These are phyloP conservation scores for Rousettus leschenaultii DNA, from an alignment of 2,113 vertebrate species.

Conservation along the genomic window DNA sequence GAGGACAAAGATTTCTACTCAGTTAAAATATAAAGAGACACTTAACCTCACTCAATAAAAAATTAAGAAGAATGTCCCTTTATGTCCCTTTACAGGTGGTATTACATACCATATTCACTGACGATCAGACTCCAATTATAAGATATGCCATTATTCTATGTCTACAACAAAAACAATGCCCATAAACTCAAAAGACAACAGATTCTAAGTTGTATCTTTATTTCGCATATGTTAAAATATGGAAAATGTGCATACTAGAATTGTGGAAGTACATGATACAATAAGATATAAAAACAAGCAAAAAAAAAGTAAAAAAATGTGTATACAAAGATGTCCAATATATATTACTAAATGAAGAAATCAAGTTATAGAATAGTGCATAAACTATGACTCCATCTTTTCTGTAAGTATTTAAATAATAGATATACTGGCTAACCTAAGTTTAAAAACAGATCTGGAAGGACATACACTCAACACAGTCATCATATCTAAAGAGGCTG, in stretches of 20 bases:
- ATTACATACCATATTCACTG: background rate
- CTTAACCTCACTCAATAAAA: background rate
- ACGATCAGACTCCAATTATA: background rate
- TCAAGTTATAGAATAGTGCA: background rate
- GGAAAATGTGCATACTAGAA: background rate
- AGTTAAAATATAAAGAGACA: background rate
- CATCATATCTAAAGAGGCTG: background rate
- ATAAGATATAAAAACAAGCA: background rate
- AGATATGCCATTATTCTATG: background rate
- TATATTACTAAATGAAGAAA: background rate
- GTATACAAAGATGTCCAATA: background rate
- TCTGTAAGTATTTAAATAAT: background rate
- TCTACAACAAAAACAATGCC: background rate
- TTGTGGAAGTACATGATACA: background rate
- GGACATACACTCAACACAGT: background rate
- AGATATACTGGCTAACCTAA: background rate
- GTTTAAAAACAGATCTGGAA: background rate
- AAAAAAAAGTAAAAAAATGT: background rate
- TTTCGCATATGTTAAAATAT: conserved; percentile 9
- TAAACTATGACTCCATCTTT: background rate
- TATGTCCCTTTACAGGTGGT: background rate
- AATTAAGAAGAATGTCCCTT: background rate
- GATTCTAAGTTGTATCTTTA: background rate
- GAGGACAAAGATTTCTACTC: background rate
- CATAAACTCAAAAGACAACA: background rate